Evolutionary conservation across 2,888 invertebrate genomes (phyloP), one percentile per base, ranked within the genome.

Genomic region (Drosophila anomalipes): DNA sequence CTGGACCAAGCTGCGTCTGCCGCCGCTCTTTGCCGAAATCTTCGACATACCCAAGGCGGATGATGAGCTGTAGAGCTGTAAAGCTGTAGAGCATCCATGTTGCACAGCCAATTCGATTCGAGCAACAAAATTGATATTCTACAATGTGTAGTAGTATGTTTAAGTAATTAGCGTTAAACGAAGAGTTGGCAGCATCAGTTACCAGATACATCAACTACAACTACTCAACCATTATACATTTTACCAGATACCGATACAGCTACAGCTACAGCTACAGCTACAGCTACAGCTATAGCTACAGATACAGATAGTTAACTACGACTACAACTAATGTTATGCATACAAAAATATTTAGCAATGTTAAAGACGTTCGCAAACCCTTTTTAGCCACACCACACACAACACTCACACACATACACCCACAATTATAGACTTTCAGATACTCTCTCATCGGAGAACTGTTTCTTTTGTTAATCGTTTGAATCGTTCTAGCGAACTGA

Each of bases 21-120:
- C 99, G 56, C 98, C 98, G 4, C 95, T 99, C 65, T 99, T 98
- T 94, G 97, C 98, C 41, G 99, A 99, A 94, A 98, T 99, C 89
- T 99, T 98, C 94, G 99, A 99, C 95, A 98, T 99, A 94, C 97
- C 98, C 82, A 97, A 96, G 93, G 95, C 95, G 90, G 96, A 96
- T 92, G 96, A 96, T 91, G 96, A 96, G 82, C 89, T 92, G 77
- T 93, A 92, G 89, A 51, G 30, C 16, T 26, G 5, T 19, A 26
- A 96, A 96, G 82, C 89, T 92, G 77, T 93, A 91, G 96, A 96
- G 30, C 16, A 51, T 30, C 32, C 9, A 39, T 37, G 70, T 51
- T 59, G 70, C 78, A 69, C 78, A 69, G 44, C 37, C 53, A 61
- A 60, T 44, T 44, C 54, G 54, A 58, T 56, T n/a, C 74, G 28